These are phyloP conservation scores for Parapsyche elsis DNA, from an alignment of 1,140 invertebrate species.

Conservation along the genomic window DNA sequence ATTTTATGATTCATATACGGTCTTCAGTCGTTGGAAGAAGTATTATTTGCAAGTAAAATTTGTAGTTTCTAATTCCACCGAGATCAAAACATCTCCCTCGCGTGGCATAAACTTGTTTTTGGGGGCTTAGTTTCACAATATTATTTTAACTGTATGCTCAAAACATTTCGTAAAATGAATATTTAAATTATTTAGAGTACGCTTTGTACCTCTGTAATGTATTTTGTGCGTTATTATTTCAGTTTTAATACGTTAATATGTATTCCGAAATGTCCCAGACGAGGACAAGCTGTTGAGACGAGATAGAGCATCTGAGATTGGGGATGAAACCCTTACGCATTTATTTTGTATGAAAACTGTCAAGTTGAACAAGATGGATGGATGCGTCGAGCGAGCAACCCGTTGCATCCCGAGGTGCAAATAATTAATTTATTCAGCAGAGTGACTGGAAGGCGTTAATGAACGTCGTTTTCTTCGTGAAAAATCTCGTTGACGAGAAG, in stretches of 20 bases:
- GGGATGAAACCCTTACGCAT: slow-evolving; percentile 5
- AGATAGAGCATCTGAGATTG: not conserved
- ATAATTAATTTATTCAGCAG: not conserved
- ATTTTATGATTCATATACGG: too few species aligned
- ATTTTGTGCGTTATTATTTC: too few species aligned
- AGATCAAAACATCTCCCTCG: too few species aligned
- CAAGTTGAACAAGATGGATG: slow-evolving; percentile 9
- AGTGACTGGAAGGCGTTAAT: not conserved
- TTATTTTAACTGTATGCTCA: too few species aligned
- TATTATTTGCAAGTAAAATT: too few species aligned
- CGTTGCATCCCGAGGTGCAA: not conserved
- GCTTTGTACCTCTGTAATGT: too few species aligned
- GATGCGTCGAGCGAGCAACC: not conserved
- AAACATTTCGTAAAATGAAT: too few species aligned
- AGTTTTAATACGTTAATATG: slow-evolving; percentile 8
- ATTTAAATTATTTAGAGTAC: too few species aligned
- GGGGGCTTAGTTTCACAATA: too few species aligned
- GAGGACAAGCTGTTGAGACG: slow-evolving; percentile 4
- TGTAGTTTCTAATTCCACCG: too few species aligned
- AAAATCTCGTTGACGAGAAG: not conserved
- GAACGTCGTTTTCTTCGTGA: not conserved
- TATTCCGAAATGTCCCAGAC: slow-evolving; percentile 14
- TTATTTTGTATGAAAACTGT: slow-evolving; percentile 34
- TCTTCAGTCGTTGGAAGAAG: too few species aligned
- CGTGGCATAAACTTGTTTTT: too few species aligned